phyloP scores from a whole-genome alignment of 2,888 invertebrate genomes.

The Mythimna albipuncta region DNA sequence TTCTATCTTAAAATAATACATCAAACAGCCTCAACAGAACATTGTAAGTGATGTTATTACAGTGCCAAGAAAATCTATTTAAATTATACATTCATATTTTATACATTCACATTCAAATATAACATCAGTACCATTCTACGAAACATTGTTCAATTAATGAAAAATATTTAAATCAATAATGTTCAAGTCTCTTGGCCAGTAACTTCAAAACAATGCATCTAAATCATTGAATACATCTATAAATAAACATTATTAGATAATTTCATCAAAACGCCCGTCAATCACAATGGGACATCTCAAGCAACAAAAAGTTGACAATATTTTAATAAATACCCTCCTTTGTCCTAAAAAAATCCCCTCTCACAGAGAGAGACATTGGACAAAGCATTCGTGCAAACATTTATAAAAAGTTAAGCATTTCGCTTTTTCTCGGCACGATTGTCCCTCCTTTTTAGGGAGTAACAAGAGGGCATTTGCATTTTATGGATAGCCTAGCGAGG shows the following conservation, averaged over 20 bases:
- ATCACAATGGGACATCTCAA: slow-evolving; percentile 56
- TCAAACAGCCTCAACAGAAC: too few species aligned
- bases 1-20: too few species aligned
- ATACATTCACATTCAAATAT: too few species aligned
- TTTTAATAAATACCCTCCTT: slow-evolving; percentile 84
- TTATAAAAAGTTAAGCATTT: slow-evolving; percentile 83
- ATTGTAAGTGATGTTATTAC: too few species aligned
- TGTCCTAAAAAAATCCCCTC: slow-evolving; percentile 76
- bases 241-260: slow-evolving; percentile 56
- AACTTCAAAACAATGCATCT: neutral
- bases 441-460: slow-evolving; percentile 69
- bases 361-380: slow-evolving; percentile 76
- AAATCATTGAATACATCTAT: slow-evolving; percentile 11
- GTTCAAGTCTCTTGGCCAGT: too few species aligned
- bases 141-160: too few species aligned
- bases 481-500: slow-evolving; percentile 68
- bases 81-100: too few species aligned
- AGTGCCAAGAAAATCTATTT: too few species aligned
- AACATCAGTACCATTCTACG: too few species aligned
- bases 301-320: slow-evolving; percentile 77
- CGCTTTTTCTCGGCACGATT: slow-evolving; percentile 70
- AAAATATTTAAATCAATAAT: too few species aligned
- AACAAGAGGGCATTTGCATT: slow-evolving; percentile 76
- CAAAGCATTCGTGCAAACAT: slow-evolving; percentile 84
- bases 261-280: slow-evolving; percentile 62